phyloP scores from a whole-genome alignment of 1,140 invertebrate genomes.

The Drosophila sp. region DNA sequence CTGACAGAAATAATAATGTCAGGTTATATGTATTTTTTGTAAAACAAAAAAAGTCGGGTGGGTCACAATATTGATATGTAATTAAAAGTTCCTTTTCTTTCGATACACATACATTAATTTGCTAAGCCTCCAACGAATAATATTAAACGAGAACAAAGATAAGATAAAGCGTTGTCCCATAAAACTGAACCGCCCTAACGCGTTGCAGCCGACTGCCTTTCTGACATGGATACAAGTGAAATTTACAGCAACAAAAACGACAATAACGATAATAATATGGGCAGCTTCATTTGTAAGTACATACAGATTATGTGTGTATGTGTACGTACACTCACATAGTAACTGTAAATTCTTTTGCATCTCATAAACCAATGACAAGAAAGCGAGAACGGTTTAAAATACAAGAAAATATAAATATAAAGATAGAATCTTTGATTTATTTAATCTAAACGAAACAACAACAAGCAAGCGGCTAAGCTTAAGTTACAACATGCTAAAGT shows the following conservation, averaged over 20 bases:
- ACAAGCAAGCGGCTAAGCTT: slow-evolving; percentile 33
- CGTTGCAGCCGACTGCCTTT: slow-evolving; percentile 16
- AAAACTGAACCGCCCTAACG: slow-evolving; percentile 38
- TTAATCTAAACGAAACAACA: slow-evolving; percentile 50
- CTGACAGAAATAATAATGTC: too few species aligned
- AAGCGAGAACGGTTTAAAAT: slow-evolving; percentile 38
- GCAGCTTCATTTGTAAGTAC: slow-evolving; percentile 18
- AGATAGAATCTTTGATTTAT: slow-evolving; percentile 50
- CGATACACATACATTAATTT: too few species aligned
- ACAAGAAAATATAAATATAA: slow-evolving; percentile 1
- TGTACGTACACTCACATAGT: slow-evolving; percentile 21
- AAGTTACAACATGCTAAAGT: slow-evolving; percentile 48
- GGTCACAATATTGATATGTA: too few species aligned
- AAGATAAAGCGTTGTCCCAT: slow-evolving; percentile 32
- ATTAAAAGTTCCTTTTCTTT: too few species aligned
- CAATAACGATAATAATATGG: slow-evolving; percentile 16
- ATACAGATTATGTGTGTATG: slow-evolving; percentile 15
- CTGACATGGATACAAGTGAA: slow-evolving; percentile 54
- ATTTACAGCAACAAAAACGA: slow-evolving; percentile 41
- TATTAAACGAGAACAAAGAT: slow-evolving; percentile 25
- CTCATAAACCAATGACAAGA: slow-evolving; percentile 20
- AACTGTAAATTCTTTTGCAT: slow-evolving; percentile 44
- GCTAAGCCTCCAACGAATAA: background rate
- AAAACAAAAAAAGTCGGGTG: too few species aligned
- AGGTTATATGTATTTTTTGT: too few species aligned